These are phyloP conservation scores for Nematostella vectensis DNA, from an alignment of 92 coral and sea anemone species.

Conservation along the genomic window DNA sequence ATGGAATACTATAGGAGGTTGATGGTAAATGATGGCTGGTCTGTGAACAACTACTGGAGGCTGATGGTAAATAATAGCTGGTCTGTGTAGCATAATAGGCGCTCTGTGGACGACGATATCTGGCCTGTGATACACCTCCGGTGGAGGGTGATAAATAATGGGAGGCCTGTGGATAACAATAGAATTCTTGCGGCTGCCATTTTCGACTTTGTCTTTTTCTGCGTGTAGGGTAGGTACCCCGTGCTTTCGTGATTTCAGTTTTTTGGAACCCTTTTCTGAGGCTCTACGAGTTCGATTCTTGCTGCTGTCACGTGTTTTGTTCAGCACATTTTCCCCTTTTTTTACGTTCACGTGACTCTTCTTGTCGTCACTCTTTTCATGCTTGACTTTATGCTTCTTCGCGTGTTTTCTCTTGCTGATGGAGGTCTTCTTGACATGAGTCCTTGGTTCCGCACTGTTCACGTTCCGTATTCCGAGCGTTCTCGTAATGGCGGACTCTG, in stretches of 20 bases:
- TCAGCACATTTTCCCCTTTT: constrained; percentile 11
- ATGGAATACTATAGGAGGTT: constrained; percentile 92
- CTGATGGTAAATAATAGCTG: constrained; percentile 93
- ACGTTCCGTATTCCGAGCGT: constrained; percentile 31
- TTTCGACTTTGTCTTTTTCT: constrained; percentile 62
- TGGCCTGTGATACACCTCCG: constrained; percentile 96
- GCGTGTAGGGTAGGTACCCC: constrained; percentile 21
- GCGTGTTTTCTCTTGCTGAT: constrained; percentile 28
- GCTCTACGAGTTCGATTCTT: constrained; percentile 39
- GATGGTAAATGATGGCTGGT: constrained; percentile 96
- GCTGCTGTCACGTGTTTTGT: constrained; percentile 2
- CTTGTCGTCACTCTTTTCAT: constrained; percentile 10
- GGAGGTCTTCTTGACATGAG: constrained; percentile 61
- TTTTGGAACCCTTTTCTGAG: constrained; percentile 5
- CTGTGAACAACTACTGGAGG: constrained; percentile 98
- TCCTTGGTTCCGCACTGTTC: constrained; percentile 14
- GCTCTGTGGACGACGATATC: constrained; percentile 99
- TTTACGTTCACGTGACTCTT: constrained; percentile 10
- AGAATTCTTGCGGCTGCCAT: constrained; percentile 73
- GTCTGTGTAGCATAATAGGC: constrained; percentile 87
- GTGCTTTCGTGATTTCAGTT: constrained; percentile 5
- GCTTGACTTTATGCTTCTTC: background rate
- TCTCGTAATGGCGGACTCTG: constrained; percentile 15
- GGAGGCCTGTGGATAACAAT: constrained; percentile 97
- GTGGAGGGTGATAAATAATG: constrained; percentile 99